These are phyloP conservation scores for Pipistrellus pipistrellus DNA, from an alignment of 2,797 vertebrate species.

Conservation along the genomic window DNA sequence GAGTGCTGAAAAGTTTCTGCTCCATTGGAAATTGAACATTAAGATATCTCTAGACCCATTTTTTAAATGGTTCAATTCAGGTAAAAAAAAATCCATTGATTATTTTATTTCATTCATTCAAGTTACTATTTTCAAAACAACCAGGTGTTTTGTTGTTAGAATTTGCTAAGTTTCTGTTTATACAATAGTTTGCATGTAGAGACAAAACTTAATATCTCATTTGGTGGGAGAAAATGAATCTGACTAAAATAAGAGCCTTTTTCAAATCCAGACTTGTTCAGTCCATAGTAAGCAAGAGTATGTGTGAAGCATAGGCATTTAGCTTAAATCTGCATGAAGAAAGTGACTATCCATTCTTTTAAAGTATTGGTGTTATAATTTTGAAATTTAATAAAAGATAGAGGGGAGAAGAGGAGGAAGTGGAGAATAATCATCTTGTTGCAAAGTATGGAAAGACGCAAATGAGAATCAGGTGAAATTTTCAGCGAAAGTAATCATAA, in stretches of 20 bases:
- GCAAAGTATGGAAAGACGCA: conserved; percentile 1
- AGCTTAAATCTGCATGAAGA: conserved; percentile 4
- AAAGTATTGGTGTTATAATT: background rate
- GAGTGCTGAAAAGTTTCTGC: background rate
- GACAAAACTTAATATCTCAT: background rate
- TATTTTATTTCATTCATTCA: background rate
- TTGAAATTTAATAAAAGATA: background rate
- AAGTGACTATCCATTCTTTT: background rate
- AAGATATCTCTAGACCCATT: background rate
- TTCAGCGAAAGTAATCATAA: background rate
- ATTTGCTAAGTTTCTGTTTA: background rate
- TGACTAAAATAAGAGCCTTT: background rate
- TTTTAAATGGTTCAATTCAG: background rate
- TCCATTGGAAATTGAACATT: background rate
- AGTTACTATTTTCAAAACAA: conserved; percentile 29
- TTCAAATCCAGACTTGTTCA: background rate
- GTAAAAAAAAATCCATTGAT: background rate
- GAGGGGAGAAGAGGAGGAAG: background rate
- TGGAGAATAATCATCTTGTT: background rate
- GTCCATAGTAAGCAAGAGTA: background rate
- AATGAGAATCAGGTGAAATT: background rate
- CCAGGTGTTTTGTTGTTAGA: background rate
- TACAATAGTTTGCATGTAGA: background rate
- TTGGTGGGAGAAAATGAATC: background rate
- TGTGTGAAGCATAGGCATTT: background rate